Conservation (phyloP, 2,797 vertebrate species). For the Salarias fasciatus region DNA sequence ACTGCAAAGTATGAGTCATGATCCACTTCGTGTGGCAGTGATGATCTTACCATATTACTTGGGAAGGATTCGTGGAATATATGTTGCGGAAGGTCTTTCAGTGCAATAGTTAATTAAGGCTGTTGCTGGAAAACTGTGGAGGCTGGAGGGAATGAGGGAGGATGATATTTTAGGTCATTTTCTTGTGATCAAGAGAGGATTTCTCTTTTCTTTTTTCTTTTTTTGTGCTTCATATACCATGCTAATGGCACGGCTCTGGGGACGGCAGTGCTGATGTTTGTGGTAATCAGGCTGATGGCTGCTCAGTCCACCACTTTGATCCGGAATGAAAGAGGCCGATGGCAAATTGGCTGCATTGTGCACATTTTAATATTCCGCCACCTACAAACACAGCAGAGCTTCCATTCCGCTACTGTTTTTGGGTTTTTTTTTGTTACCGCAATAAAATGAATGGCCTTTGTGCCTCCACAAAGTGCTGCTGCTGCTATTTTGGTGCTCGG, state of each 20-base stretch:
- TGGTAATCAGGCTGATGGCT: not conserved
- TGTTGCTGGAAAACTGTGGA: slow-evolving; percentile 41
- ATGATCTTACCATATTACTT: slow-evolving; percentile 13
- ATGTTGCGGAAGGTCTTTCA: not conserved
- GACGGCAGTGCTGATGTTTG: not conserved
- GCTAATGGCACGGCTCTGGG: not conserved
- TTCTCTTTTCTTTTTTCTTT: too few species aligned
- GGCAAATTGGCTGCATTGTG: not conserved
- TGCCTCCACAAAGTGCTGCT: not conserved
- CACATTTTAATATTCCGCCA: too few species aligned
- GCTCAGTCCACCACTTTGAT: not conserved
- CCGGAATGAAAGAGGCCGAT: not conserved
- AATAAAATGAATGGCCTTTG: not conserved
- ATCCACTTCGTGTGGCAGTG: not conserved
- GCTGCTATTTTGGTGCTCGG: not conserved
- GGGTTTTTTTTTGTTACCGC: not conserved
- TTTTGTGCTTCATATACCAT: too few species aligned
- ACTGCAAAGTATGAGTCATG: not conserved
- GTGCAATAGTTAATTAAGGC: slow-evolving; percentile 2
- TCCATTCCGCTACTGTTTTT: not conserved
- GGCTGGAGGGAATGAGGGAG: slow-evolving; percentile 1
- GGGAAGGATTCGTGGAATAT: slow-evolving; percentile 19
- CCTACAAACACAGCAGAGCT: too few species aligned
- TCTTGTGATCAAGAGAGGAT: slow-evolving; percentile 2
- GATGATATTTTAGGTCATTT: slow-evolving; percentile 5